A percentile compares a stretch with the other conserved stretches of the same genome.
Conservation (phyloP, 2,888 invertebrate species). For the Melinopterus prodromus region DNA sequence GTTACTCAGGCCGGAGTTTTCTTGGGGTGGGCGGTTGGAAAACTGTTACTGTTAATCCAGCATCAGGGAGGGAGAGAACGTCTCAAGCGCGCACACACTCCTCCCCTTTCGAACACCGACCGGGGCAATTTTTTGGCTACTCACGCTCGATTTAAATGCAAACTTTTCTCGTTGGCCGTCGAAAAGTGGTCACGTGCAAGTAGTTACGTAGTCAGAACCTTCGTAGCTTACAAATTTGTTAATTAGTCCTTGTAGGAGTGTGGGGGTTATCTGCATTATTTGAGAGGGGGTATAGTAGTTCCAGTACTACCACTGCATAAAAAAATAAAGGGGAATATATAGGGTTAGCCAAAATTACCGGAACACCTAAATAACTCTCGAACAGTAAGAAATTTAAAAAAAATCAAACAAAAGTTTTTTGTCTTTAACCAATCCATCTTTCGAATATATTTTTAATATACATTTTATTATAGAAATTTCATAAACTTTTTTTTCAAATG, state of each 20-base stretch:
- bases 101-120: background rate
- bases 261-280: background rate
- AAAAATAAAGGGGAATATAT: too few relatives aligned
- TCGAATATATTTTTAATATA: too few relatives aligned
- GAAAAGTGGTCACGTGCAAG: constrained; percentile 37
- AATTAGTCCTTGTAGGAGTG: constrained; percentile 39
- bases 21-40: background rate
- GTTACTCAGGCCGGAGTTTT: background rate
- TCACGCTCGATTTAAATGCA: constrained; percentile 35
- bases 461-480: too few relatives aligned
- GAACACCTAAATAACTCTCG: too few relatives aligned
- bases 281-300: too few relatives aligned
- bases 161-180: constrained; percentile 31
- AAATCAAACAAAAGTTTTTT: too few relatives aligned
- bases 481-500: too few relatives aligned
- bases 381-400: too few relatives aligned
- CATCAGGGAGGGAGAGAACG: background rate
- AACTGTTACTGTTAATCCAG: constrained; percentile 4
- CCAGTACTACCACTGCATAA: too few relatives aligned
- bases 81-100: background rate
- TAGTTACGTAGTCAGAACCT: constrained; percentile 21
- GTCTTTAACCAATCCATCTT: too few relatives aligned
- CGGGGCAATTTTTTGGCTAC: background rate
- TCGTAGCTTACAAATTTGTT: constrained; percentile 47
- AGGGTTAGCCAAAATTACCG: too few relatives aligned